These are phyloP conservation scores for Melolontha melolontha DNA, from an alignment of 2,888 invertebrate species.

Conservation along the genomic window DNA sequence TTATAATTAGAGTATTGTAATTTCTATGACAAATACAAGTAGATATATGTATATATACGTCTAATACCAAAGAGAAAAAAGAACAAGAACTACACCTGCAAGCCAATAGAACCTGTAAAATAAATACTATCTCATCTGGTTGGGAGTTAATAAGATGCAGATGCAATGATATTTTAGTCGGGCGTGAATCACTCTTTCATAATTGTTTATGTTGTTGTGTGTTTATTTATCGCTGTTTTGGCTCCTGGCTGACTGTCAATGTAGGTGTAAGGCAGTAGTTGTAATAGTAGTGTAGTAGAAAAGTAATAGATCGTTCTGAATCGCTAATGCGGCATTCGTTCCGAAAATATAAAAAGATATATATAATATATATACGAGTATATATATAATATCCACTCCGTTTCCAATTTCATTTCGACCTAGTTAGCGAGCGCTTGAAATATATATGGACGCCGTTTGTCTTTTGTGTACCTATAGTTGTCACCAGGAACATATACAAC, in stretches of 20 bases:
- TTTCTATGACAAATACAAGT: too few species aligned
- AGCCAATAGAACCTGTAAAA: conserved; percentile 7
- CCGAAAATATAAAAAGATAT: conserved; percentile 27
- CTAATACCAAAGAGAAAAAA: background rate
- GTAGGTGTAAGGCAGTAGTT: conserved; percentile 30
- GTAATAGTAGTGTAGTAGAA: conserved; percentile 20
- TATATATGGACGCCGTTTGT: conserved; percentile 21
- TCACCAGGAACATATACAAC: background rate
- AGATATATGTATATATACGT: too few species aligned
- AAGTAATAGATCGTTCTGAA: conserved; percentile 24
- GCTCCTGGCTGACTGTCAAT: conserved; percentile 23
- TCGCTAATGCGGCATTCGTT: conserved; percentile 25
- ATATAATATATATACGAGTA: too few species aligned
- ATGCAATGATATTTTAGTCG: conserved; percentile 36
- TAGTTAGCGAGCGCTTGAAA: conserved; percentile 20
- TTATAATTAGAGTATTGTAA: too few species aligned
- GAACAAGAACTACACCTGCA: conserved; percentile 12
- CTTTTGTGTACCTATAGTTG: conserved; percentile 11
- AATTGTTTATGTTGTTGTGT: conserved; percentile 38
- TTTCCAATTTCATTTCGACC: conserved; percentile 26
- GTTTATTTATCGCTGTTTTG: conserved; percentile 42
- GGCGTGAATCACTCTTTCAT: conserved; percentile 32
- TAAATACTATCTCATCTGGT: conserved; percentile 28
- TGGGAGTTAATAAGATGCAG: conserved; percentile 29
- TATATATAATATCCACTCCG: conserved; percentile 4